Evolutionary conservation across 2,888 invertebrate genomes (phyloP).

Genomic region (Phaonia tiefii): DNA sequence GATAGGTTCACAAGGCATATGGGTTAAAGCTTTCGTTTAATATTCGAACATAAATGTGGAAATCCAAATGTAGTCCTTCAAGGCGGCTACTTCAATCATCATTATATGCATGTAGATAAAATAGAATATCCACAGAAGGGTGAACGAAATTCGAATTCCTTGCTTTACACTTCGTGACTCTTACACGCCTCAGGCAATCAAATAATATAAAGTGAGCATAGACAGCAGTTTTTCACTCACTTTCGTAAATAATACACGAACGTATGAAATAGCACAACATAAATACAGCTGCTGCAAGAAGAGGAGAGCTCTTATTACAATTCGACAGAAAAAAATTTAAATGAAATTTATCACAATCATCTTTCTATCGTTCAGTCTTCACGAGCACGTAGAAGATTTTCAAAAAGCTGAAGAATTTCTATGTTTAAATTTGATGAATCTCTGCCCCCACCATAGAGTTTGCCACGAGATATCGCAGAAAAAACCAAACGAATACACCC

Average conservation of each 20-base stretch:
- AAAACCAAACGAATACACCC: constrained; percentile 43
- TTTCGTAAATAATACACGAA: constrained; percentile 54
- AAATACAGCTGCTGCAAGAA: constrained; percentile 33
- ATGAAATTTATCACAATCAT: constrained; percentile 58
- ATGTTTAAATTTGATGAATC: constrained; percentile 58
- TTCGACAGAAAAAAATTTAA: constrained; percentile 59
- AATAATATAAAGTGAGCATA: constrained; percentile 20
- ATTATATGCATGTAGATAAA: too few relatives aligned
- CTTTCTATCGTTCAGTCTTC: constrained; percentile 35
- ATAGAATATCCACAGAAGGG: too few relatives aligned
- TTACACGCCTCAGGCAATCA: constrained; percentile 38
- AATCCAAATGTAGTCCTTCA: too few relatives aligned
- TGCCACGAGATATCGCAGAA: constrained; percentile 1
- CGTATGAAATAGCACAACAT: constrained; percentile 27
- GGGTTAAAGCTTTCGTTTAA: too few relatives aligned
- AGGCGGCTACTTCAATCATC: too few relatives aligned
- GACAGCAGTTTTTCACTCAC: constrained; percentile 1
- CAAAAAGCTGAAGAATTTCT: constrained; percentile 45
- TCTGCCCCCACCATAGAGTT: constrained; percentile 38
- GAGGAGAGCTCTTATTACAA: constrained; percentile 37
- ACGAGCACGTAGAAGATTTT: constrained; percentile 51
- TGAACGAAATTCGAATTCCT: too few relatives aligned
- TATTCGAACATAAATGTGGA: too few relatives aligned
- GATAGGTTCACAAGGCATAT: too few relatives aligned
- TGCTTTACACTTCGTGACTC: constrained; percentile 26